phyloP scores from a whole-genome alignment of 2,888 invertebrate species.

The Terebella lapidaria region DNA sequence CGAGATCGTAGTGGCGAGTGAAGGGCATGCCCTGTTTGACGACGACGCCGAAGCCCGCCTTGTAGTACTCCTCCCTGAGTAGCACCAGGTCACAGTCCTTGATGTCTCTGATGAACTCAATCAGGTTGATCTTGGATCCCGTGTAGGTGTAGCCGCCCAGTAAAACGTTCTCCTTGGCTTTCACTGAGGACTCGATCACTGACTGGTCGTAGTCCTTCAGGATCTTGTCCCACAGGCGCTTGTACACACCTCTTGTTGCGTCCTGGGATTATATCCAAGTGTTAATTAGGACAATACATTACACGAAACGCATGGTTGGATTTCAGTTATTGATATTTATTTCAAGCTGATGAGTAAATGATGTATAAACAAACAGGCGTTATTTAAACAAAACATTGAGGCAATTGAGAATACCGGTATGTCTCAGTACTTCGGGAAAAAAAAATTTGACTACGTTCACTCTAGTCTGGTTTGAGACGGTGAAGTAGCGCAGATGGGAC shows the following conservation, averaged over 20 bases:
- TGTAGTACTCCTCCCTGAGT: neutral
- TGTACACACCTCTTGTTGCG: neutral
- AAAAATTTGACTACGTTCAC: no score
- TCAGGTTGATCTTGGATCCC: neutral
- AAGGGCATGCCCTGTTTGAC: neutral
- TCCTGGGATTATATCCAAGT: no score
- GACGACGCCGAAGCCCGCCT: neutral
- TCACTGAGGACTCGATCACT: neutral
- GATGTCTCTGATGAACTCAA: neutral
- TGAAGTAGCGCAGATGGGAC: neutral
- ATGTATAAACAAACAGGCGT: no score
- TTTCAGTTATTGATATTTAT: no score
- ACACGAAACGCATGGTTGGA: no score
- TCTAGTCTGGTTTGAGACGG: neutral
- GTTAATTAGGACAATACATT: no score
- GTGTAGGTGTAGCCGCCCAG: neutral
- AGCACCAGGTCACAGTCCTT: neutral
- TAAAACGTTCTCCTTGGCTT: neutral
- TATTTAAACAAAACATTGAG: neutral
- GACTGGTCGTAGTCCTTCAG: neutral
- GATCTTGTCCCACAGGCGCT: neutral
- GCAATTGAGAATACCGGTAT: no score
- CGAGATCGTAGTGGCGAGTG: neutral
- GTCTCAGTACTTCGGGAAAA: no score
- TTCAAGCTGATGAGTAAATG: no score